Evolutionary conservation across 1,140 invertebrate genomes (phyloP).

Genomic region (Drosophila pseudoobscura): DNA sequence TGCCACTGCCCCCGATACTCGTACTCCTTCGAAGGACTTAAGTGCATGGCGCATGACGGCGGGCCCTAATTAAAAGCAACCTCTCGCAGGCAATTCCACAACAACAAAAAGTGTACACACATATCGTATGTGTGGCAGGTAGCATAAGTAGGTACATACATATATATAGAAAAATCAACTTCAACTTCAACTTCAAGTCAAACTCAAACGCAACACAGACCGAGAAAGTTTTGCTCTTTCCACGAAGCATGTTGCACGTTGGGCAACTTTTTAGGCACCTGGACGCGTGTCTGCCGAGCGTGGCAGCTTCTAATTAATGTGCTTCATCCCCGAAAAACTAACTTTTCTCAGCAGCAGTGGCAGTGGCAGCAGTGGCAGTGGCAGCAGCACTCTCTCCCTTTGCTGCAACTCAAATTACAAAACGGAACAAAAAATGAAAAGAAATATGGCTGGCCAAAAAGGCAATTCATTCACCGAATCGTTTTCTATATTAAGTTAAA

Average conservation of each 20-base stretch:
- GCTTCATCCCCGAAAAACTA: slow-evolving; percentile 30
- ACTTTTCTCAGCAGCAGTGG: slow-evolving; percentile 42
- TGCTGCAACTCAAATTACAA: slow-evolving; percentile 37
- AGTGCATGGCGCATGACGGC: slow-evolving; percentile 55
- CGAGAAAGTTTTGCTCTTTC: slow-evolving; percentile 37
- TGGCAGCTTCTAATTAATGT: slow-evolving; percentile 81
- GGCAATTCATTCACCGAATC: slow-evolving; percentile 24
- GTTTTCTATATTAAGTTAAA: slow-evolving; percentile 69
- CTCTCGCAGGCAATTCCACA: slow-evolving; percentile 25
- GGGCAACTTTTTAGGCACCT: slow-evolving; percentile 60
- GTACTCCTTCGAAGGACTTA: slow-evolving; percentile 11
- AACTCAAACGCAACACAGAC: slow-evolving; percentile 59
- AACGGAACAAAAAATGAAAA: slow-evolving; percentile 29
- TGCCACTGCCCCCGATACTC: slow-evolving; percentile 11
- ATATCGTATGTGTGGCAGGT: neutral
- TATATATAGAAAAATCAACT: slow-evolving; percentile 37
- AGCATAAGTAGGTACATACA: neutral
- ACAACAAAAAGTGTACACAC: slow-evolving; percentile 8
- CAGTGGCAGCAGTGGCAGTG: slow-evolving; percentile 11
- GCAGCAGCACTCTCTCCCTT: neutral
- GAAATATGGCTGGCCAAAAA: slow-evolving; percentile 2
- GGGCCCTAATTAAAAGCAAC: slow-evolving; percentile 73
- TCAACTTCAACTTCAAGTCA: slow-evolving; percentile 50
- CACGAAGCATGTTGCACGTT: slow-evolving; percentile 61
- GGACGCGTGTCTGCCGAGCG: slow-evolving; percentile 63